Evolutionary conservation across 2,797 vertebrate species (phyloP).

Genomic region (Semaprochilodus insignis): DNA sequence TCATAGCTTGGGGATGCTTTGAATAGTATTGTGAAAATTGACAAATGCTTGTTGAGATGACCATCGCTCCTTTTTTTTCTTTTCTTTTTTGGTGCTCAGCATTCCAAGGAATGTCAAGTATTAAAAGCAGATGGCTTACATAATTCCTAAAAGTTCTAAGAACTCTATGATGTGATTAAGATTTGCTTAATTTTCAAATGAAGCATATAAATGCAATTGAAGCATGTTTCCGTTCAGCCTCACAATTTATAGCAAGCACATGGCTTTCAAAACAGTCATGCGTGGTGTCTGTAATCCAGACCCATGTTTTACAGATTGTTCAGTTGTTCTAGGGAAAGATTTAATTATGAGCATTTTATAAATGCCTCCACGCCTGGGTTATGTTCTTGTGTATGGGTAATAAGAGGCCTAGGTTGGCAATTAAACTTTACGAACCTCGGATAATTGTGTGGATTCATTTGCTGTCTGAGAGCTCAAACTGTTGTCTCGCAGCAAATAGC

Average conservation of each 20-base stretch:
- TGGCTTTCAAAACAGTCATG: neutral
- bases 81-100: neutral
- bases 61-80: neutral
- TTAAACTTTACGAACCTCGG: constrained; percentile 45
- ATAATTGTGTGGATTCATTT: constrained; percentile 41
- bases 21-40: constrained; percentile 2
- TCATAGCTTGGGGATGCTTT: neutral
- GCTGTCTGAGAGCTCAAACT: constrained; percentile 3
- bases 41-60: neutral
- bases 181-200: neutral
- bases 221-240: neutral
- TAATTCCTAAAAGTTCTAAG: neutral
- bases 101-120: neutral
- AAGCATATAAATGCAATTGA: neutral
- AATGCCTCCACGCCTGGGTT: constrained; percentile 21
- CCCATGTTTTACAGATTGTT: constrained; percentile 24
- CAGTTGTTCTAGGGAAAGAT: neutral
- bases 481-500: constrained; percentile 8
- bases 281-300: constrained; percentile 8
- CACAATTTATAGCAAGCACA: neutral
- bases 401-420: neutral
- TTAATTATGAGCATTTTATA: constrained; percentile 32
- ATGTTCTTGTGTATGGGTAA: neutral
- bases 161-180: neutral
- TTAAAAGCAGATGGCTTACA: constrained; percentile 7